Percentiles rank a stretch among this genome's conserved stretches.
phyloP scores from a whole-genome alignment of 2,797 vertebrate species.

The Euphonia xanthogaster region DNA sequence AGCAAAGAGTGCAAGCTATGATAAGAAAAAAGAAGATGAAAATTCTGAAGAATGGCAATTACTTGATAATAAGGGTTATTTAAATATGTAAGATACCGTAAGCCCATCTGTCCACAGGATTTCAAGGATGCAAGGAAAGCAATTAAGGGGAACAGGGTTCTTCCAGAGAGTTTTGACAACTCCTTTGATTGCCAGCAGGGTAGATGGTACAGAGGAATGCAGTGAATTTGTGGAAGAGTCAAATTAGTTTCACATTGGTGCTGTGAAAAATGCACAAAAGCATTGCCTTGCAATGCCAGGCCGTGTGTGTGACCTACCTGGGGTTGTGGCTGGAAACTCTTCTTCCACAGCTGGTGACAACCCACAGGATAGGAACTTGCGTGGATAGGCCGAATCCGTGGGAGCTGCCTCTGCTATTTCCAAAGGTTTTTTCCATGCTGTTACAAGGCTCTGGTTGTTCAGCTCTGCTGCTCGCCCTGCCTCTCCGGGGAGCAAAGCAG shows the following conservation, averaged over 20 bases:
- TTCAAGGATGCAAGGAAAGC: slow-evolving; percentile 3
- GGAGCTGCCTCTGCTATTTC: neutral
- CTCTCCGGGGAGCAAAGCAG: neutral
- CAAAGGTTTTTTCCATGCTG: neutral
- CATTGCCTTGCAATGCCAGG: neutral
- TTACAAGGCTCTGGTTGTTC: neutral
- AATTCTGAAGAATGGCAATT: slow-evolving; percentile 34
- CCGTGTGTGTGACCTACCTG: neutral
- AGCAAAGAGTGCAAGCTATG: slow-evolving; percentile 26
- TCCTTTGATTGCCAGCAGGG: neutral
- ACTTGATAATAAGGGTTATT: slow-evolving; percentile 29
- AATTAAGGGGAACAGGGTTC: neutral
- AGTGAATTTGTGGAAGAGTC: neutral
- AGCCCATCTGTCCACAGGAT: neutral
- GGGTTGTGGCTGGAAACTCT: neutral
- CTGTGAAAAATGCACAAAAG: neutral
- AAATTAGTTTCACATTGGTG: neutral
- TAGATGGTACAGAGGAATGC: neutral
- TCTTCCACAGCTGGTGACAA: neutral
- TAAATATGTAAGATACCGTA: neutral
- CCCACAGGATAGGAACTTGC: neutral
- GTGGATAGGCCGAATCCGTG: neutral
- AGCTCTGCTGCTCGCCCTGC: neutral
- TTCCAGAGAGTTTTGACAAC: slow-evolving; percentile 9
- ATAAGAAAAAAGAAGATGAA: slow-evolving; percentile 28